phyloP scores from a whole-genome alignment of 1,140 invertebrate genomes.

The Phenacoccus solenopsis region DNA sequence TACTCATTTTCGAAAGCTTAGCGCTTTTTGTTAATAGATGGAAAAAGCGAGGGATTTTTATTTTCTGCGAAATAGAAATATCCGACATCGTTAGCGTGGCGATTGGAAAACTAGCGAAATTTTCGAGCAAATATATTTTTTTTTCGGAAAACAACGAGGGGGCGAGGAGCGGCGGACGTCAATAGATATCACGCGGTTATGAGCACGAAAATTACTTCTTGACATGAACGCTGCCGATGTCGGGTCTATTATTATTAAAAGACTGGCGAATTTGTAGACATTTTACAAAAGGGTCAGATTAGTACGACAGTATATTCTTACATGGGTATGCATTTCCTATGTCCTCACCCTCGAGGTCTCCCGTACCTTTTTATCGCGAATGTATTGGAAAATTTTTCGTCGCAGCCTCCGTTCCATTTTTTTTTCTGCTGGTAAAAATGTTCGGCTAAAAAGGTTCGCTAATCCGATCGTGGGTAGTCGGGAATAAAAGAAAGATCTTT shows the following conservation, averaged over 20 bases:
- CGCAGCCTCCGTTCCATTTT: not conserved
- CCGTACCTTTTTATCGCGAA: not conserved
- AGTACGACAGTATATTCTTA: slow-evolving; percentile 2
- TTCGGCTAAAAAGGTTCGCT: slow-evolving; percentile 3
- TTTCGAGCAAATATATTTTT: too few species aligned
- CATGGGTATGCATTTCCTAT: slow-evolving; percentile 1
- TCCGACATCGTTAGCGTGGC: not conserved
- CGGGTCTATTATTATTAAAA: not conserved
- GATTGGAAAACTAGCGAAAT: too few species aligned
- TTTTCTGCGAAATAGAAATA: not conserved
- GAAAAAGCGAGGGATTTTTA: not conserved
- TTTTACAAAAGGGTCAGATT: not conserved
- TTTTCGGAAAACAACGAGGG: too few species aligned
- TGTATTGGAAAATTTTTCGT: not conserved
- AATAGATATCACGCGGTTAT: not conserved
- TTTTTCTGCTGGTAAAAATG: not conserved
- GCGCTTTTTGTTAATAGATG: not conserved
- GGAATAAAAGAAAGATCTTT: not conserved
- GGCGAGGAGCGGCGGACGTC: not conserved
- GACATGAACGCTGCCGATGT: not conserved
- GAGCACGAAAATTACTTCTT: not conserved
- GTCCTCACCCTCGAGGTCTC: not conserved
- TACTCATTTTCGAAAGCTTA: not conserved
- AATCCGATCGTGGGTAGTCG: slow-evolving; percentile 10
- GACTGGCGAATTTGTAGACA: not conserved